Evolutionary conservation across 64 coral and sea anemone species (phyloP), one percentile per base, ranked within the genome.

Genomic region (Orbicella faveolata): DNA sequence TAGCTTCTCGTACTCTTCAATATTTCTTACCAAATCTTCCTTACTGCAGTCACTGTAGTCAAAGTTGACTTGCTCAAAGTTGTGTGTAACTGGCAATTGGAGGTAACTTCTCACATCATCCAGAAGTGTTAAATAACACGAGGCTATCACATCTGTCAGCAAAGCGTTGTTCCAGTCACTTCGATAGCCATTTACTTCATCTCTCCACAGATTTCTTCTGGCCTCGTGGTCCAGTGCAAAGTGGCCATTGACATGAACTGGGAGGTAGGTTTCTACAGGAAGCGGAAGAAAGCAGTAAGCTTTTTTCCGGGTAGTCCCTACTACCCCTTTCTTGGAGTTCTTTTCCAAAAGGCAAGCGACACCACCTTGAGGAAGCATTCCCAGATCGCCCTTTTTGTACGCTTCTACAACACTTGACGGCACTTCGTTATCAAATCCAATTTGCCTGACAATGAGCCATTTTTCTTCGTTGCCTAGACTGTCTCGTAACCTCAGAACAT

Each of bases 231-330:
- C 89, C 55, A 90, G 19, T 79, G 95, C 88, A 55, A 91, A 89
- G 48, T 94, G 92, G 11, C 95, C 95, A 80, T 96, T 96, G 52
- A 96, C 87, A 51, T 96, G 94, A 18, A 96, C 87, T 15, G 94
- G 94, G 36, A 96, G 65, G 17, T 76, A 80, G 0, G 94, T 96
- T 34, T 35, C 75, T 30, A 89, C 70, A 77, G 94, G 94, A 17
- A 96, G 81, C 8, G 94, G 94, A 70, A 96, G 83, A 41, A 96
- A 96, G 41, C 94, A 96, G 30, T 89, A 96, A 13, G 94, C 87
- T 79, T 90, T 96, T 39, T 79, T 88, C 0, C 57, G 48, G 3
- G 1, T 10, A 18, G 9, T 5, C 36, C 20, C 23, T 6, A 16
- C 23, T 52, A 6, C 13, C 6, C 11, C 7, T 57, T 63, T 0